Conservation (phyloP, 1,140 invertebrate genomes). For the Caenorhabditis briggsae region DNA sequence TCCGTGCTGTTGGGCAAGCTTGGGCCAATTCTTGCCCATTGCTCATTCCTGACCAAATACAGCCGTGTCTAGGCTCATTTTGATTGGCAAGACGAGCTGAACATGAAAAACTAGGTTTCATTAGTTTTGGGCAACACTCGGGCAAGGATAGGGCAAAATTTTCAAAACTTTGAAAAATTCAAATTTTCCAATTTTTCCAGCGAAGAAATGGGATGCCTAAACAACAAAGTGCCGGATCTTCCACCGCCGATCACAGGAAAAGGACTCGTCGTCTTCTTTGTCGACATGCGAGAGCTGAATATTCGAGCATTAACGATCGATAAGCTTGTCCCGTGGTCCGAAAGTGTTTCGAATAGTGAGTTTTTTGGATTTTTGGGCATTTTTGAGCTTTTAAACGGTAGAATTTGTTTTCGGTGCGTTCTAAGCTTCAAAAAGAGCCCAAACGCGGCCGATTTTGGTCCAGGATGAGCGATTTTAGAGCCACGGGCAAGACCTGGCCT, state of each 20-base stretch:
- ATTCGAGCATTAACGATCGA: conserved; percentile 40
- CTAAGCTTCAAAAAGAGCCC: neutral
- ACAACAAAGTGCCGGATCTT: conserved; percentile 51
- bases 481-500: too few relatives aligned
- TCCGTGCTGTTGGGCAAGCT: conserved; percentile 43
- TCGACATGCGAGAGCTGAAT: conserved; percentile 20
- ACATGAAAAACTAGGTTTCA: too few relatives aligned
- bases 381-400: too few relatives aligned
- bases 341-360: conserved; percentile 30
- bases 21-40: too few relatives aligned
- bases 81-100: too few relatives aligned
- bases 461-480: too few relatives aligned
- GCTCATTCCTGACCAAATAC: too few relatives aligned
- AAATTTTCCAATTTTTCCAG: conserved; percentile 24
- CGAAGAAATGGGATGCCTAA: neutral
- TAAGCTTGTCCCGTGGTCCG: conserved; percentile 49
- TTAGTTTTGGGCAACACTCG: too few relatives aligned
- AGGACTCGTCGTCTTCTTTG: conserved; percentile 56
- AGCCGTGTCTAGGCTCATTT: too few relatives aligned
- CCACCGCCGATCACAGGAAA: conserved; percentile 1
- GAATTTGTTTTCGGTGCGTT: too few relatives aligned
- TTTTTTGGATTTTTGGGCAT: too few relatives aligned
- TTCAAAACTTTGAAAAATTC: neutral
- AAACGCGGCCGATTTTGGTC: neutral
- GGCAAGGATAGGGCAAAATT: too few relatives aligned